phyloP scores from a whole-genome alignment of 2,797 vertebrate genomes.

The Argyrosomus regius region DNA sequence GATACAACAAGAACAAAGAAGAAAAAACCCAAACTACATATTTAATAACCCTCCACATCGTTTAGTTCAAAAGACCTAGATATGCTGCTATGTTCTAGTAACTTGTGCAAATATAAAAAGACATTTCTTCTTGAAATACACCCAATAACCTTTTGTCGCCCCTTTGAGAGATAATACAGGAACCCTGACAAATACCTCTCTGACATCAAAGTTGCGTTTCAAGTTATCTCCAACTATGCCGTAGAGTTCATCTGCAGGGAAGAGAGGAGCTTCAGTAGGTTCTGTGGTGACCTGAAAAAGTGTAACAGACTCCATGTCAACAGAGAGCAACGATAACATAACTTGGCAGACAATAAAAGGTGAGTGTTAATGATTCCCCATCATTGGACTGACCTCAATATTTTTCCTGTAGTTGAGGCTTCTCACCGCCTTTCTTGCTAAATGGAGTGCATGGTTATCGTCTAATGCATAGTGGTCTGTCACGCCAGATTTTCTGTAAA shows the following conservation, averaged over 20 bases:
- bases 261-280: slow-evolving; percentile 91
- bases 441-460: slow-evolving; percentile 94
- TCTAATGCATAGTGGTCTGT: slow-evolving; percentile 96
- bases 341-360: background rate
- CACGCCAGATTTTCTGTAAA: slow-evolving; percentile 94
- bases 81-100: background rate
- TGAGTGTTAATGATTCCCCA: background rate
- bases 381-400: slow-evolving; percentile 87
- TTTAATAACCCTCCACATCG: background rate
- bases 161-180: background rate
- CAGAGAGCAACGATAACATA: background rate
- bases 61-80: background rate
- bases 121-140: background rate
- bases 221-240: slow-evolving; percentile 96
- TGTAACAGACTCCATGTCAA: background rate
- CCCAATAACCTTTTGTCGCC: background rate
- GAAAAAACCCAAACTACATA: background rate
- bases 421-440: slow-evolving; percentile 92
- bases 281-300: slow-evolving; percentile 89
- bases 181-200: slow-evolving; percentile 87
- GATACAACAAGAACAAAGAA: background rate
- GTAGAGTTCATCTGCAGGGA: slow-evolving; percentile 94
- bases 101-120: background rate
- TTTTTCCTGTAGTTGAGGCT: slow-evolving; percentile 95
- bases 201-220: slow-evolving; percentile 95